Conservation (phyloP, 1,140 invertebrate genomes). For the Bombus difficillimus region DNA sequence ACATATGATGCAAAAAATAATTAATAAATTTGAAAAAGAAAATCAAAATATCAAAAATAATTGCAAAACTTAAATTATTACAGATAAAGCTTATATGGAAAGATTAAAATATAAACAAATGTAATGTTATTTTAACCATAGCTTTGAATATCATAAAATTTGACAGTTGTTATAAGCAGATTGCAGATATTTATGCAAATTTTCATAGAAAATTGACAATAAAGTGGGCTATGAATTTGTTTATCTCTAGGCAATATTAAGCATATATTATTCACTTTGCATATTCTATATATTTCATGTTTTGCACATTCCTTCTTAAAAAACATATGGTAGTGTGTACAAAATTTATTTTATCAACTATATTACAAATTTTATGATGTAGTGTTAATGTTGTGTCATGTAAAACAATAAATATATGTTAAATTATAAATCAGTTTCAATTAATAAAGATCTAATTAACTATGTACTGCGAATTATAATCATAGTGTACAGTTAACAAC, state of each 20-base stretch:
- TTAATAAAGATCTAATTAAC: not conserved
- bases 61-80: not conserved
- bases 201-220: not conserved
- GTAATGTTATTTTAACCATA: constrained; percentile 12
- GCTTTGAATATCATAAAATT: constrained; percentile 7
- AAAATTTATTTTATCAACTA: not conserved
- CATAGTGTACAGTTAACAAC: not conserved
- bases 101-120: not conserved
- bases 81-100: not conserved
- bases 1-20: not conserved
- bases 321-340: not conserved
- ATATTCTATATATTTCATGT: not conserved
- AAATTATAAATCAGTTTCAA: not conserved
- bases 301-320: too few relatives aligned
- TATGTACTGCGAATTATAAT: not conserved
- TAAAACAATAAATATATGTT: not conserved
- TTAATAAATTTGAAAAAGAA: not conserved
- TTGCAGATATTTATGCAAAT: not conserved
- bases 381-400: not conserved
- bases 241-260: not conserved
- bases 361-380: not conserved
- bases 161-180: constrained; percentile 10
- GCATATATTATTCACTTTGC: not conserved
- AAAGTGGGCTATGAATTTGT: not conserved
- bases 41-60: not conserved